Evolutionary conservation across 2,113 vertebrate species (phyloP), one percentile per base, ranked within the genome.

Genomic region (Periophthalmodon schlosseri): DNA sequence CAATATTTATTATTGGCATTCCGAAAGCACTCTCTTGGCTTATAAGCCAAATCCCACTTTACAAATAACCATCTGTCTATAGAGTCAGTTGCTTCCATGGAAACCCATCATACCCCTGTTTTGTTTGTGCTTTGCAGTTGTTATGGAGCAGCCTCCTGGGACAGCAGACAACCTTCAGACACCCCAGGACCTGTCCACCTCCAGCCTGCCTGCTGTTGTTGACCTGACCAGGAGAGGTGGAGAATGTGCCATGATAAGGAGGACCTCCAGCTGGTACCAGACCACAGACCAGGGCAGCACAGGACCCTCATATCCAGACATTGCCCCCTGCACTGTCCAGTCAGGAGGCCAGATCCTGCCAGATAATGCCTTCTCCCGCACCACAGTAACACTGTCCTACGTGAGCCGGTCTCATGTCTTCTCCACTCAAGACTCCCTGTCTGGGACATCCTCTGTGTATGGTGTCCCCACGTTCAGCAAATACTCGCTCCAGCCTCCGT

Each of bases 361-460:
- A 8, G 92, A 94, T 73, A 76, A 92, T 77, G 90, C 91, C 74
- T 94, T 94, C 80, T 94, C 93, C 28, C 92, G 89, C 87, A 93
- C 93, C 28, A 93, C 94, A 7, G 93, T 94, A 81, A 94, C 93
- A 7, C 90, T 95, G 10, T 95, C 94, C 8, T 94, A 95, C 52
- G 89, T 94, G 85, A 95, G 90, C 92, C 80, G 92, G 80, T 94
- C 94, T 88, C 91, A 75, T 44, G 87, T 94, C 68, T 93, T 92
- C 75, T 80, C 93, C 68, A 15, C 78, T 44, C 86, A 77, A 1
- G 82, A 91, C 78, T 73, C 91, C 16, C 66, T 88, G 23, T 85
- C 91, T 18, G 81, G 73, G 24, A 87, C 77, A 71, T 83, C 86
- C 0, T 79, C 90, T 49, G 72, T 91, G n/a, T 89, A 78, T 21